phyloP scores from a whole-genome alignment of 2,113 vertebrate species.

The Capricornis sumatraensis region DNA sequence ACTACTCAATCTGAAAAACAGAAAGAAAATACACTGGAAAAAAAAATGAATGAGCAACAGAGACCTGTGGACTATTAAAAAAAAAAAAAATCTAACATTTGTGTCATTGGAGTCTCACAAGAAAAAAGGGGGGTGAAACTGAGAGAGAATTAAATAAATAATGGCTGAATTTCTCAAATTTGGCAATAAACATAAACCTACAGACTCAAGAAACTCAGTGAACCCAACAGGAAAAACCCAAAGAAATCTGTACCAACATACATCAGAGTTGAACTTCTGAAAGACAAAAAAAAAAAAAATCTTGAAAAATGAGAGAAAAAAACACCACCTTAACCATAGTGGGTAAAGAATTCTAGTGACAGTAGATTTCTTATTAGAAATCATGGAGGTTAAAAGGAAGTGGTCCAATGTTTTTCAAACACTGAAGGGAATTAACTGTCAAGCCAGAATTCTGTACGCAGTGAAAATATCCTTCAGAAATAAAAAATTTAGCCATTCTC shows the following conservation, averaged over 20 bases:
- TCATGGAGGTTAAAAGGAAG: neutral
- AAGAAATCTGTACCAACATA: neutral
- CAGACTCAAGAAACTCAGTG: neutral
- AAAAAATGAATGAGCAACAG: neutral
- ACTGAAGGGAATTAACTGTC: neutral
- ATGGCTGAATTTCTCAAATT: neutral
- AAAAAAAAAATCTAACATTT: conserved; percentile 14
- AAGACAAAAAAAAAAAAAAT: neutral
- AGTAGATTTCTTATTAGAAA: neutral
- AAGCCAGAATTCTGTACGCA: neutral
- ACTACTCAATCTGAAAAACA: neutral
- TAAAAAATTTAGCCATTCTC: neutral
- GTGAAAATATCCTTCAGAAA: neutral
- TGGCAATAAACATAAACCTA: neutral
- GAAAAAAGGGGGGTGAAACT: neutral
- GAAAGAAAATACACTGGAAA: neutral
- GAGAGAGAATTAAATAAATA: neutral
- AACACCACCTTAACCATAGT: neutral
- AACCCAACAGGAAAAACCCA: neutral
- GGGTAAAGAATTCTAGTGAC: neutral
- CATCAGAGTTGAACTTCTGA: neutral
- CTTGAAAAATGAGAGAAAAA: neutral
- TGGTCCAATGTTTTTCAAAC: neutral
- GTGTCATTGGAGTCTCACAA: neutral
- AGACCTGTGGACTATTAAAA: neutral